Percentiles rank a stretch among this genome's conserved stretches.
phyloP scores from a whole-genome alignment of 2,113 vertebrate species.

The Sylvietta virens region DNA sequence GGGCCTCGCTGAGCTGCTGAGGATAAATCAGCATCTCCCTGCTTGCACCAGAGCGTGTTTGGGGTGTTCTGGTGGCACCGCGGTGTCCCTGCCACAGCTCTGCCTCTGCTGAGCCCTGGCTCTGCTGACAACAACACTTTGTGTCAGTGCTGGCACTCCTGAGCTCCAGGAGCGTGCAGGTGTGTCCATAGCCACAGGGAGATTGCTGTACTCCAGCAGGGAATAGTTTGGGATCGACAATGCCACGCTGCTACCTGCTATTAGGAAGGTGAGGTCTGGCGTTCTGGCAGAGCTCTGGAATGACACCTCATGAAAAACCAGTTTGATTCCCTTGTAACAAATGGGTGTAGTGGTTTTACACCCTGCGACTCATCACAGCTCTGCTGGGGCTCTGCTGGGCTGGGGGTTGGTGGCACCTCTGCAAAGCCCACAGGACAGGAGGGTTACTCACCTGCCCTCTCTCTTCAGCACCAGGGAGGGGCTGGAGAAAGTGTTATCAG shows the following conservation, averaged over 20 bases:
- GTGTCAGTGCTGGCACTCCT: neutral
- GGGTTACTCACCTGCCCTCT: neutral
- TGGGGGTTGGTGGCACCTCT: neutral
- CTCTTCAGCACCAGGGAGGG: neutral
- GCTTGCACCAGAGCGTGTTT: neutral
- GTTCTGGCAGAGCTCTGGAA: neutral
- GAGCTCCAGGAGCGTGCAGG: neutral
- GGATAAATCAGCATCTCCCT: neutral
- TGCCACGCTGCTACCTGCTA: neutral
- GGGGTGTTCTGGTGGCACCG: neutral
- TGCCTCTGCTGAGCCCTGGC: neutral
- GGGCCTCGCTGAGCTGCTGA: neutral
- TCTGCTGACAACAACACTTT: neutral
- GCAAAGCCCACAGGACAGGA: neutral
- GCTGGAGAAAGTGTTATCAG: neutral
- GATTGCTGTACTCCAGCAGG: neutral
- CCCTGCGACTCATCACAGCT: neutral
- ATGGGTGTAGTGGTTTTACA: constrained; percentile 53
- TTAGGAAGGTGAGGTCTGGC: constrained; percentile 12
- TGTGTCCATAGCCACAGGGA: neutral
- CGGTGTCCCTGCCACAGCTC: neutral
- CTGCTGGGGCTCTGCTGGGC: neutral
- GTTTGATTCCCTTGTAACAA: constrained; percentile 41
- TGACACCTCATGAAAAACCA: constrained; percentile 42
- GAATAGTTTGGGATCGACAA: fast-evolving